phyloP scores from a whole-genome alignment of 2,888 invertebrate species.

The Vesta saturnalis region DNA sequence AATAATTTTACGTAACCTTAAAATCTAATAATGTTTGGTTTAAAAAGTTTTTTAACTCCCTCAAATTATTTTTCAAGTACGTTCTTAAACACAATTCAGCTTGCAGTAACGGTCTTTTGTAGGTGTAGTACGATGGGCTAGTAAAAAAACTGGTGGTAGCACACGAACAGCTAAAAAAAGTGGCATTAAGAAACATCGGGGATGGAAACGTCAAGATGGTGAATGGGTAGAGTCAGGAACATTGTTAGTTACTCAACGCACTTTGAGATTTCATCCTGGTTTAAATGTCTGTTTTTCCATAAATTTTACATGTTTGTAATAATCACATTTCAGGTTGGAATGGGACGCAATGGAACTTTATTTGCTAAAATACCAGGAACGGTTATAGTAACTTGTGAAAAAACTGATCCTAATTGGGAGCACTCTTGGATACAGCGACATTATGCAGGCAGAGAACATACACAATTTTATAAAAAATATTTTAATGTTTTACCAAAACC shows the following conservation, averaged over 20 bases:
- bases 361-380: conserved; percentile 83
- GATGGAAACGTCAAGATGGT: conserved; percentile 81
- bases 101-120: conserved; percentile 11
- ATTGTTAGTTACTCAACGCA: conserved; percentile 75
- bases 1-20: no score
- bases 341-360: conserved; percentile 81
- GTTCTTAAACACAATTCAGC: background rate
- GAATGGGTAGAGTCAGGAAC: conserved; percentile 71
- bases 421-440: conserved; percentile 77
- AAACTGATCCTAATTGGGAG: conserved; percentile 80
- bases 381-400: conserved; percentile 85
- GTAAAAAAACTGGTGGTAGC: conserved; percentile 80
- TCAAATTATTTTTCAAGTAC: background rate
- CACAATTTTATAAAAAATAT: conserved; percentile 83
- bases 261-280: conserved; percentile 81
- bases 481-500: conserved; percentile 83
- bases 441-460: conserved; percentile 71
- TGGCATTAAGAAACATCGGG: conserved; percentile 78
- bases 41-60: background rate
- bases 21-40: background rate
- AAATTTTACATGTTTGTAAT: background rate
- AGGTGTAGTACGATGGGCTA: conserved; percentile 69
- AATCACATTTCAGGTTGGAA: conserved; percentile 75
- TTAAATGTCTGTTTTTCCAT: conserved; percentile 69
- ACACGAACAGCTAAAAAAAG: conserved; percentile 75